Conservation (phyloP, 2,113 vertebrate species). For the Aphelocoma coerulescens region DNA sequence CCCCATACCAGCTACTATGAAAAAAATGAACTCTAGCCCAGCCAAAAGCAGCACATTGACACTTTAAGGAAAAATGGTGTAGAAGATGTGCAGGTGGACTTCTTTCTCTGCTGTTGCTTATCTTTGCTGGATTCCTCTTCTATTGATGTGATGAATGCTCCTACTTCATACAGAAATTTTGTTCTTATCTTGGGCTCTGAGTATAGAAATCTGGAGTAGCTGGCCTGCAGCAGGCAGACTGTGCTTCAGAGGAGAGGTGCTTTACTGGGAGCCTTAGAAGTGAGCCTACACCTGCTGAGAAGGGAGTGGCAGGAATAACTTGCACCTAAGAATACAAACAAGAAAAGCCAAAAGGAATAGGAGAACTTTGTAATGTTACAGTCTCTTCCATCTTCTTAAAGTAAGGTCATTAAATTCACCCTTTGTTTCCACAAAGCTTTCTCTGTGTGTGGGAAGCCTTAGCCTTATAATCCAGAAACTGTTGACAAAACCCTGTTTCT, state of each 20-base stretch:
- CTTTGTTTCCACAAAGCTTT: background rate
- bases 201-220: background rate
- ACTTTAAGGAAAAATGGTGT: background rate
- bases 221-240: background rate
- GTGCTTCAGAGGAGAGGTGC: background rate
- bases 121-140: background rate
- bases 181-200: background rate
- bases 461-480: background rate
- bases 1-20: background rate
- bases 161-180: background rate
- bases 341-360: background rate
- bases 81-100: background rate
- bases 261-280: background rate
- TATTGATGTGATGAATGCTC: background rate
- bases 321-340: background rate
- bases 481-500: background rate
- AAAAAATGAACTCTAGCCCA: background rate
- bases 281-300: background rate
- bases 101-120: background rate
- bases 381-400: background rate
- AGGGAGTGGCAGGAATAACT: background rate
- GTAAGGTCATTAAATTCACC: background rate
- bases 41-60: background rate
- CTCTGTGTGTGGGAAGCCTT: background rate
- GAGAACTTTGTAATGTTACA: background rate